Evolutionary conservation across 2,797 vertebrate genomes (phyloP), one percentile per base, ranked within the genome.

Genomic region (Picus viridis): DNA sequence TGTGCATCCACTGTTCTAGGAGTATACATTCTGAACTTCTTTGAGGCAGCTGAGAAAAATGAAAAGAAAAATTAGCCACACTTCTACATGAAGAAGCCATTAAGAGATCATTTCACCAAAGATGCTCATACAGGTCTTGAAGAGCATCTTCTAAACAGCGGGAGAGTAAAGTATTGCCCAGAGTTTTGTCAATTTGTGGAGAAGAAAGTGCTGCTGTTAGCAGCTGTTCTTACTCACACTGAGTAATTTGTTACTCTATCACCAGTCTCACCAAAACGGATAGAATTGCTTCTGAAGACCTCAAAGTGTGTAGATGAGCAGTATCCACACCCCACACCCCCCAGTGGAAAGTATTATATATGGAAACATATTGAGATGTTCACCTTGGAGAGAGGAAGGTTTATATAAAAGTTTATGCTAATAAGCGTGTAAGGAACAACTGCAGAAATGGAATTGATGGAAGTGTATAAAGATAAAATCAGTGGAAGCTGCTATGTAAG

Each of bases 321-420:
- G 63, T 49, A 56, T 89, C 86, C 24, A 0, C 51, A 36, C 69
- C 43, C n/a, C n/a, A n/a, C n/a, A 7, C 45, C n/a, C 32, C 41
- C 74, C 47, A 7, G 56, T 85, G 64, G 45, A 41, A 94, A 78
- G 41, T 62, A 15, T 83, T 94, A 13, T 5, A 8, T 49, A 17
- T 36, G 39, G 75, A 86, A 83, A 72, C 27, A 18, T 41, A 27
- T 45, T 70, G 70, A 81, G 64, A 73, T 85, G 29, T 41, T 92
- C 85, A 83, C 27, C 56, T 86, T 89, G 63, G 69, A 87, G 82
- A 90, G 63, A 36, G 34, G n/a, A 72, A 83, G 90, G 78, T 20
- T 53, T 82, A 5, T 0, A 2, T 71, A 45, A 57, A 92, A 89
- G 43, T 77, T 84, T 45, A 16, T 78, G 43, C 53, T 88, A 73